phyloP scores from a whole-genome alignment of 2,113 vertebrate species.

The Poicephalus gulielmi region DNA sequence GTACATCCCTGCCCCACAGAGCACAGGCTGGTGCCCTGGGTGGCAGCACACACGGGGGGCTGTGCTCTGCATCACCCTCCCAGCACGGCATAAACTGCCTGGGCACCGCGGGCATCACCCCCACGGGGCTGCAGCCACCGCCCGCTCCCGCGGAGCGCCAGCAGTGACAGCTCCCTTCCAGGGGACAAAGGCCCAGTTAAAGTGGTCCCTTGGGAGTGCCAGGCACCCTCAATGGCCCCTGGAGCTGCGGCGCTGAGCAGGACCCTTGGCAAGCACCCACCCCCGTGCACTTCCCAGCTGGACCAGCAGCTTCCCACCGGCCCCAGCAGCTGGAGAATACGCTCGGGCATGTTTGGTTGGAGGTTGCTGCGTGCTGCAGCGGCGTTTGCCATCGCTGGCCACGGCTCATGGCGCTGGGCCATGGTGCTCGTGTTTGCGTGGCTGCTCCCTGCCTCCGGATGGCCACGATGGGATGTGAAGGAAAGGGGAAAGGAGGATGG shows the following conservation, averaged over 20 bases:
- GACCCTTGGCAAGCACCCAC: neutral
- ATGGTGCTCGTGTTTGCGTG: neutral
- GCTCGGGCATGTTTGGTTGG: conserved; percentile 15
- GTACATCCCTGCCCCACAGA: neutral
- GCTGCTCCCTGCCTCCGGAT: neutral
- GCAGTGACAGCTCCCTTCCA: neutral
- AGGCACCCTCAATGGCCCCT: accelerated
- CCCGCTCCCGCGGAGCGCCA: accelerated
- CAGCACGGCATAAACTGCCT: neutral
- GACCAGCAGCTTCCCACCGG: neutral
- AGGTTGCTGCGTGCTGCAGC: neutral
- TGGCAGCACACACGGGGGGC: accelerated
- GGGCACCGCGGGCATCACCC: accelerated
- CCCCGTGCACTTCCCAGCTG: neutral
- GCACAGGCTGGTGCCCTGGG: neutral
- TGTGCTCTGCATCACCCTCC: neutral
- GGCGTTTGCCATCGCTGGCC: neutral
- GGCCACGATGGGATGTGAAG: neutral
- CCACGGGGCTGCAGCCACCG: accelerated
- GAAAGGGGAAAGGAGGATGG: neutral
- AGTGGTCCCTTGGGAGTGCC: neutral
- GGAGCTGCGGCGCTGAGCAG: neutral
- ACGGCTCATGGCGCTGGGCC: neutral
- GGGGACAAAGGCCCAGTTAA: accelerated
- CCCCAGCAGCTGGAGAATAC: neutral